Conservation (phyloP, 2,113 vertebrate species). For the Pygoscelis antarcticus region DNA sequence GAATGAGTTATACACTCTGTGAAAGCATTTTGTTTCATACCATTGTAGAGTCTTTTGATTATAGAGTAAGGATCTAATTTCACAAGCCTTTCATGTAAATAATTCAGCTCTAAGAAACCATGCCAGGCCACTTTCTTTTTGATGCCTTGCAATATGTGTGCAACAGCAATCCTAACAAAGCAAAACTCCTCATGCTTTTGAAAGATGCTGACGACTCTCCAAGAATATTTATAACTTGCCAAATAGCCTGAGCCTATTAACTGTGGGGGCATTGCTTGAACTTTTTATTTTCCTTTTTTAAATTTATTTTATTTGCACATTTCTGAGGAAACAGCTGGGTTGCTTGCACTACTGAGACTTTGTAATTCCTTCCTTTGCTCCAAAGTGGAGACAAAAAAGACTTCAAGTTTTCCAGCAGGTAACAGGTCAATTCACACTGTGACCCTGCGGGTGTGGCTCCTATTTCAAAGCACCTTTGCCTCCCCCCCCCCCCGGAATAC, state of each 20-base stretch:
- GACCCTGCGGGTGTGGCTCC: background rate
- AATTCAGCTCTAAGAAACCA: constrained; percentile 24
- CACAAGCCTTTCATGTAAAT: constrained; percentile 59
- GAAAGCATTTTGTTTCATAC: constrained; percentile 40
- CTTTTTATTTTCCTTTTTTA: background rate
- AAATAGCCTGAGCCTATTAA: background rate
- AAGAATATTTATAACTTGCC: constrained; percentile 28
- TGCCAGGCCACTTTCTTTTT: constrained; percentile 33
- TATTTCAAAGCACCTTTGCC: background rate
- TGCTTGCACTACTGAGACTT: background rate
- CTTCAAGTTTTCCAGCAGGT: background rate
- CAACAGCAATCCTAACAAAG: constrained; percentile 18
- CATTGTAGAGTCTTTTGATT: constrained; percentile 50
- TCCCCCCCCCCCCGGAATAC: background rate
- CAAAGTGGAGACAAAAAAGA: background rate
- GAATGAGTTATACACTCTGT: background rate
- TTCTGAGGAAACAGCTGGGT: background rate
- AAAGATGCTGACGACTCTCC: background rate
- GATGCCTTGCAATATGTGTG: background rate
- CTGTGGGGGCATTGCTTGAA: background rate
- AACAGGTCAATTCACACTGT: background rate
- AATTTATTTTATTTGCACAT: background rate
- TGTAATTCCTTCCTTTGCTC: background rate
- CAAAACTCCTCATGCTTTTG: background rate
- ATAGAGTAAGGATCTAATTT: constrained; percentile 40